Base-by-base conservation (phyloP, 2,888 invertebrate genomes). In the Caenorhabditis zanzibari region DNA sequence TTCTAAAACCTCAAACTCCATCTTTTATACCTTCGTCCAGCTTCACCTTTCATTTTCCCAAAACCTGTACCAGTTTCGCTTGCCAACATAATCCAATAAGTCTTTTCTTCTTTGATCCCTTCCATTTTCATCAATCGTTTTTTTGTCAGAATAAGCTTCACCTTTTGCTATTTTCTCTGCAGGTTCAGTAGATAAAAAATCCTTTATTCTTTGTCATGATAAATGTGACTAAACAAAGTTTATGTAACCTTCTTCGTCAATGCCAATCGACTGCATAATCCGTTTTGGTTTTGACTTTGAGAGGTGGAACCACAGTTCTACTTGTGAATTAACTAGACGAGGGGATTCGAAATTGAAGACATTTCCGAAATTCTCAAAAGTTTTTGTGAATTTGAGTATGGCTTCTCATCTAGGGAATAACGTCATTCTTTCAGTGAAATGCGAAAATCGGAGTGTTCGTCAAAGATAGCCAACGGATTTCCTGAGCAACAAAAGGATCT, bases 71-170 rank as follows among this genome's bases (percentile, higher is more conserved):
- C 26, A 28, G 66, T 54, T 66, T 72, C 22, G 1, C 14, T 52
- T 64, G 41, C 54, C 24, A 38, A 38, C 24, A 49, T 54, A 74
- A 76, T 76, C 76, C 68, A 68, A 76, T 76, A 76, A 69, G 76
- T 58, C 58, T 68, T 47, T 75, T 59, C 66, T 75, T 66, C 59
- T 47, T 66, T 68, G 38, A 68, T 68, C 54, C 54, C 52, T 63
- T 59, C 16, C 19, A 19, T 10, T 19, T 41, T 58, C 19, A 12
- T 59, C 32, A 59, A 44, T 47, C n/a, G 14, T 71, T 72, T 64
- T 74, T 68, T 54, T 24, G 2, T 16, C 41, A 2, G 19, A 52
- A 38, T 52, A 68, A 68, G 68, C 68, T 68, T 68, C 68, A 68
- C 38, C 64, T 63, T 26, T 28, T 63, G 24, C 35, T 38, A 16